Base-by-base conservation (phyloP, 2,888 invertebrate genomes). In the Agrochola macilenta region DNA sequence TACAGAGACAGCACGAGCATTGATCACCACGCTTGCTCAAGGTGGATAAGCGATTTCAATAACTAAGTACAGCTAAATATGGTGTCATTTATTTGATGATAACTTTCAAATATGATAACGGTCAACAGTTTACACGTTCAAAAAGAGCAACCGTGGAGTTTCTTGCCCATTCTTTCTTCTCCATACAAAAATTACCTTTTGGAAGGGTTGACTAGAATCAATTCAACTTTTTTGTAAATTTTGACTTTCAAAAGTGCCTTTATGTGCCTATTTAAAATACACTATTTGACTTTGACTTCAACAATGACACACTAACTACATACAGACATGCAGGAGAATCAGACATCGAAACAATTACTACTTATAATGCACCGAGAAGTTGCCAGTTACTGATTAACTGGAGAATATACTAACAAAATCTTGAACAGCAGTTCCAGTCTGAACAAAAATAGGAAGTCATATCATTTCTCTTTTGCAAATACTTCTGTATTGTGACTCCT, bases 351-450 rank as follows among this genome's bases (percentile, higher is more conserved):
- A 79, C 75, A 76, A 79, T 76, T 79, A 74, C 70, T 57, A 63
- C 61, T 70, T 64, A 35, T 39, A 76, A 78, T 65, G 70, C 81
- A 75, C 69, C 43, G 72, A 76, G 64, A 64, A 72, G 78, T 74
- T 63, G 74, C 54, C 70, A 54, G 87, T 81, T 81, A 79, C 79
- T 68, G 79, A 81, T 86, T 86, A 81, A 79, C 78, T 60, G 49
- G 52, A 65, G 58, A 58, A 61, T 52, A 61, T 2, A 46, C 7
- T 35, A 3, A 58, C 26, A 35, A 12, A 57, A n/a, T 17, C 17
- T 57, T 17, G n/a, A 14, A 49, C 20, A 12, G 20, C 3, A 73
- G 76, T n/a, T 30, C 26, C 26, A 81, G 8, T 85, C 26, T 11
- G 17, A 9, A 49, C 14, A 54, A n/a, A 61, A n/a, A 8, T 14